Evolutionary conservation across 64 coral and sea anemone genomes (phyloP).

Genomic region (Catalaphyllia jardinei): DNA sequence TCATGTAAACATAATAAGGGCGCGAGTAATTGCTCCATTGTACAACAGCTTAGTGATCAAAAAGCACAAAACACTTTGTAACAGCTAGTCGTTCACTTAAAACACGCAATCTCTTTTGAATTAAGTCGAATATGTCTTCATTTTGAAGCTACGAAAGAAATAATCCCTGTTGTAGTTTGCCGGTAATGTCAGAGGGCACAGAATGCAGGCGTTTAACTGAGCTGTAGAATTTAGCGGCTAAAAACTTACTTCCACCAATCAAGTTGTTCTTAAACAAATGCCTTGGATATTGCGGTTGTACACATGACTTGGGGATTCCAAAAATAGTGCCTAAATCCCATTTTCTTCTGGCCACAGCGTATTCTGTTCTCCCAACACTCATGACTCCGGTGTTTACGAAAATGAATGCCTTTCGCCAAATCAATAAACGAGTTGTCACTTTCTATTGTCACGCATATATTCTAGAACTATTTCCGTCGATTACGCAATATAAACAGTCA

Average conservation of each 20-base stretch:
- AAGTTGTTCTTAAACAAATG: not conserved
- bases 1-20: not conserved
- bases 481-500: slow-evolving; percentile 32
- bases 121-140: not conserved
- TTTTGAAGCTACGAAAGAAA: not conserved
- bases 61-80: not conserved
- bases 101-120: not conserved
- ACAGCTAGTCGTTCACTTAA: not conserved
- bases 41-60: not conserved
- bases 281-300: not conserved
- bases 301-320: slow-evolving; percentile 4
- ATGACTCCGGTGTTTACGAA: not conserved
- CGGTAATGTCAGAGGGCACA: not conserved
- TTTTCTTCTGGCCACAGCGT: not conserved
- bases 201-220: not conserved
- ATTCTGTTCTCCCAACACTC: not conserved
- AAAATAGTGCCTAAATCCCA: slow-evolving; percentile 41
- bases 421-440: not conserved
- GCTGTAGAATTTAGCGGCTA: not conserved
- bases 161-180: not conserved
- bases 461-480: not conserved
- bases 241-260: not conserved
- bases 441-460: slow-evolving; percentile 25
- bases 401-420: not conserved
- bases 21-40: not conserved